Base-by-base conservation (phyloP, 1,140 invertebrate species). In the Vanessa atalanta region DNA sequence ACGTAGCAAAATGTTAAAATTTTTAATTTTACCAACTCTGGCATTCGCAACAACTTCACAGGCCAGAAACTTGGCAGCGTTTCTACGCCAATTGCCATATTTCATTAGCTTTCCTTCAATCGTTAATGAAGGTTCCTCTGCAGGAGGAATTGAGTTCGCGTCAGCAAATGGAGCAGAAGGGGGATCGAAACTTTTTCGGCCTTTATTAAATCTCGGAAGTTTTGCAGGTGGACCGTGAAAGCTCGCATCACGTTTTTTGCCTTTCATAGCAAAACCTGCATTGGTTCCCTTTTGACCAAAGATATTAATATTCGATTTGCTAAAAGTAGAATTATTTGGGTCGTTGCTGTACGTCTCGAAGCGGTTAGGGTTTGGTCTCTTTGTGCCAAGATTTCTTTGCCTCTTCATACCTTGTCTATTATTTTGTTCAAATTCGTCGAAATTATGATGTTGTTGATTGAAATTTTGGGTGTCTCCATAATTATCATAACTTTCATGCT, bases 311-410 rank as follows among this genome's bases (percentile, higher is more conserved):
- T 75, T 75, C 6, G 68, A 51, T 23, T 60, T 65, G 9, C 51
- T 65, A 57, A 75, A 75, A 12, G 68, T 66, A 37, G 68, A 75
- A 66, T 75, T 70, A n/a, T 66, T 48, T 11, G 67, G 63, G 37
- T 70, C 23, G 37, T 53, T 74, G 48, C 72, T 57, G 31, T 48
- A 75, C 12, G 61, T 65, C 20, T 14, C 14, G 13, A 23, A 47
- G 60, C 11, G 43, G 9, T 48, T 70, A 14, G 51, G 26, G 15
- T 65, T 47, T 15, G 63, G 43, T 66, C 12, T 60, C 43, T 72
- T 66, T 9, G n/a, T n/a, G 0, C 37, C 68, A 12, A 50, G 31
- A 26, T 43, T 43, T 43, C 37, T 43, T 43, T 43, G 37, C 37
- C 37, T 43, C 0, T 9, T 43, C 37, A 20, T 11, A 37, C 47